A percentile compares a stretch with the other conserved stretches of the same genome.
These are phyloP conservation scores for Turnix velox DNA, from an alignment of 2,113 vertebrate genomes.

Conservation along the genomic window DNA sequence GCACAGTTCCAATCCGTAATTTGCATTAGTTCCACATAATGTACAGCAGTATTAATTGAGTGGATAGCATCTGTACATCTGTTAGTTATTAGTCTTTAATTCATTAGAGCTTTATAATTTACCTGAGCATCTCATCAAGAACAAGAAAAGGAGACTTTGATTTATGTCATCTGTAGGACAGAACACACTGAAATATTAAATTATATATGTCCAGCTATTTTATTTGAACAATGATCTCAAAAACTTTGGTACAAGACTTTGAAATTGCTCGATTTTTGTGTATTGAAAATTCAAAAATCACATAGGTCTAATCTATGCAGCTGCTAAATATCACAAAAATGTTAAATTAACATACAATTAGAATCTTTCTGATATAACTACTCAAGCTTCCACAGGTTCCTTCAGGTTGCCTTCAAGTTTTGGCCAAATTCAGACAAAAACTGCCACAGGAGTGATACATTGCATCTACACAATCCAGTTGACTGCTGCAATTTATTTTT, in stretches of 20 bases:
- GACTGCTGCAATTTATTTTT: neutral
- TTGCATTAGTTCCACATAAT: constrained; percentile 51
- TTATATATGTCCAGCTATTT: neutral
- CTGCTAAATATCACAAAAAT: neutral
- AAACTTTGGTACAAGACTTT: neutral
- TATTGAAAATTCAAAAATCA: neutral
- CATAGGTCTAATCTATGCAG: neutral
- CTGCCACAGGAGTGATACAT: neutral
- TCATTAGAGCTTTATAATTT: constrained; percentile 60
- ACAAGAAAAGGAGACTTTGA: constrained; percentile 27
- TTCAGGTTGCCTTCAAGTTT: neutral
- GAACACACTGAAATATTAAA: neutral
- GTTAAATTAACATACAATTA: neutral
- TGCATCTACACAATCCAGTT: neutral
- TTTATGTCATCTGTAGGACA: neutral
- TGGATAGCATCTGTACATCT: constrained; percentile 31
- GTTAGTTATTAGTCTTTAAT: constrained; percentile 51
- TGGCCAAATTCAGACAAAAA: neutral
- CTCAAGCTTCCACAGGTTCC: neutral
- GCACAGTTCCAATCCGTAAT: constrained; percentile 23
- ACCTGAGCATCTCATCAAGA: constrained; percentile 27
- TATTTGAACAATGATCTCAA: neutral
- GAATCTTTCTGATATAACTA: neutral
- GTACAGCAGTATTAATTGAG: constrained; percentile 57
- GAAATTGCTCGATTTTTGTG: neutral